Conservation (phyloP, 2,113 vertebrate genomes). For the Axis porcinus region DNA sequence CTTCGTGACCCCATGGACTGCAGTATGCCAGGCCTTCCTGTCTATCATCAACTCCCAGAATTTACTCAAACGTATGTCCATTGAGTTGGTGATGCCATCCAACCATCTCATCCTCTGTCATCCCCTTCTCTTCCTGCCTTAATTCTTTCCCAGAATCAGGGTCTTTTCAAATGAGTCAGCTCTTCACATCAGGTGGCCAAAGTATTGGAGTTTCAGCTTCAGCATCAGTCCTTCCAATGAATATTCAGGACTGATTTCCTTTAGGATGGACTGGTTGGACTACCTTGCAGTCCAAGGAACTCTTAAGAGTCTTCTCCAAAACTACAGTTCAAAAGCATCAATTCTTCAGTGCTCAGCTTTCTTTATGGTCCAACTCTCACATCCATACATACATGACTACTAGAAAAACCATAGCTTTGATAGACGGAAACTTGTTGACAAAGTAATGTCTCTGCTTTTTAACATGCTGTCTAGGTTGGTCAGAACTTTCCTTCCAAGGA, state of each 20-base stretch:
- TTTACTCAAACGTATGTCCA: background rate
- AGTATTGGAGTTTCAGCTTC: background rate
- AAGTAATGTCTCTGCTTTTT: background rate
- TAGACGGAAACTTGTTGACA: background rate
- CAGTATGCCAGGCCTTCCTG: background rate
- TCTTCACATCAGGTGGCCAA: background rate
- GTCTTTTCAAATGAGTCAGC: background rate
- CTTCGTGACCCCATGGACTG: background rate
- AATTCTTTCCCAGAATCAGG: background rate
- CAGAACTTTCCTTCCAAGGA: background rate
- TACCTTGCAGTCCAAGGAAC: background rate
- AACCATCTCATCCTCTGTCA: background rate
- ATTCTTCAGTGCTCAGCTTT: background rate
- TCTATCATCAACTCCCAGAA: rapidly evolving
- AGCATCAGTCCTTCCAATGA: background rate
- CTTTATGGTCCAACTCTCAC: background rate
- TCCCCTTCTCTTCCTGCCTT: background rate
- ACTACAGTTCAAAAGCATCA: background rate
- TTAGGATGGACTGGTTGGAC: background rate
- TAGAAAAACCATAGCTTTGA: background rate
- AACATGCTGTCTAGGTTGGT: background rate
- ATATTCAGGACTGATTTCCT: background rate
- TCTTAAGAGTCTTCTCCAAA: background rate
- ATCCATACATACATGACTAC: background rate
- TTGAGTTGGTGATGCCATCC: background rate